Conservation (phyloP, 2,888 invertebrate genomes). For the Drosophila siamana region DNA sequence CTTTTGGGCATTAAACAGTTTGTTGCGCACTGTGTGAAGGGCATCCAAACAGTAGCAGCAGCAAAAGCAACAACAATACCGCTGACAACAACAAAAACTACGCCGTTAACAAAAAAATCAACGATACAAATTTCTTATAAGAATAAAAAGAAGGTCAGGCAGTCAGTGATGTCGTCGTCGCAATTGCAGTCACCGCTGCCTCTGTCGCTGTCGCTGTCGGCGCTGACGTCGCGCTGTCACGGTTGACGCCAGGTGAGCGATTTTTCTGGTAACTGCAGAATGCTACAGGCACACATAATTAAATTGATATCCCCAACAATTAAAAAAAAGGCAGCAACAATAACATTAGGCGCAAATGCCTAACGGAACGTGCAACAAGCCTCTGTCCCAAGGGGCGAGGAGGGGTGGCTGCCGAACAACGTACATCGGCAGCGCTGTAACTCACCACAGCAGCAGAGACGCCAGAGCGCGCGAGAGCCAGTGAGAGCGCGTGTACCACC, state of each 20-base stretch:
- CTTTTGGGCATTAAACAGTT: conserved; percentile 16
- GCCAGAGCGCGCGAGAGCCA: conserved; percentile 1
- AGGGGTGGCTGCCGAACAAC: not conserved
- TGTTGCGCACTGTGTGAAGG: conserved; percentile 33
- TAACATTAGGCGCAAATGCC: conserved; percentile 50
- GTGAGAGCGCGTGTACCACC: conserved; percentile 21
- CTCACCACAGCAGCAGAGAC: conserved; percentile 42
- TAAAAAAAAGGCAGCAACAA: conserved; percentile 34
- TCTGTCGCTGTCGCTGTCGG: conserved; percentile 30
- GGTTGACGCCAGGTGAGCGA: conserved; percentile 44
- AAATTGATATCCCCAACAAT: conserved; percentile 58
- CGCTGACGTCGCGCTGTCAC: conserved; percentile 21
- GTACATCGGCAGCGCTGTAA: conserved; percentile 17
- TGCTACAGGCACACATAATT: conserved; percentile 52
- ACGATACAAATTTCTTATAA: conserved; percentile 50
- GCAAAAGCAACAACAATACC: not conserved
- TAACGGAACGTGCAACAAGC: conserved; percentile 67
- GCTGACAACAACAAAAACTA: conserved; percentile 49
- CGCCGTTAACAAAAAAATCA: conserved; percentile 55
- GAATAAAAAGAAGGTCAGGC: conserved; percentile 62
- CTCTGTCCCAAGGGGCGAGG: not conserved
- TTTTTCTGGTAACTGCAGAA: conserved; percentile 51
- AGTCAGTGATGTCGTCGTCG: conserved; percentile 24
- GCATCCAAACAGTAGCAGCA: conserved; percentile 24
- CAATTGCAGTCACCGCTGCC: conserved; percentile 4